Percentiles rank a stretch among this genome's conserved stretches.
phyloP scores from a whole-genome alignment of 2,797 vertebrate genomes.

The Octomys mimax region DNA sequence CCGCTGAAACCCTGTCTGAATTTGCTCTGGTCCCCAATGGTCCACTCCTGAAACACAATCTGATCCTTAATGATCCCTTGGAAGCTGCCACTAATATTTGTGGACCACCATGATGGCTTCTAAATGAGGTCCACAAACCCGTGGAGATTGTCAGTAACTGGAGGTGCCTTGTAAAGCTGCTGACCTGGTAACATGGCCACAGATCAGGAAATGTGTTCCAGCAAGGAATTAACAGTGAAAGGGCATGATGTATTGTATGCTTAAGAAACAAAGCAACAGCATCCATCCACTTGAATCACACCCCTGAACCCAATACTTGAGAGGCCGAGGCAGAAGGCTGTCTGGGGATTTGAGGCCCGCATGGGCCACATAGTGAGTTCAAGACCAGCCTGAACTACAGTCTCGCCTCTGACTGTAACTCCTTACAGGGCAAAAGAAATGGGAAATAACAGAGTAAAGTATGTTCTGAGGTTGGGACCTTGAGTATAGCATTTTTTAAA shows the following conservation, averaged over 20 bases:
- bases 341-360: not conserved
- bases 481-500: conserved; percentile 9
- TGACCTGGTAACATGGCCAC: not conserved
- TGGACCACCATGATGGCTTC: conserved; percentile 43
- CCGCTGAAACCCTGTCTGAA: conserved; percentile 70
- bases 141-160: not conserved
- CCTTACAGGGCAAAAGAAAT: not conserved
- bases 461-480: conserved; percentile 9
- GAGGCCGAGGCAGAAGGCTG: not conserved
- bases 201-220: not conserved
- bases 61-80: conserved; percentile 54
- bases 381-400: not conserved
- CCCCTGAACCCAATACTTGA: not conserved
- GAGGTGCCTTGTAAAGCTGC: not conserved
- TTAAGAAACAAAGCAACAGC: not conserved
- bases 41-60: conserved; percentile 55
- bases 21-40: conserved; percentile 53
- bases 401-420: not conserved
- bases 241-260: not conserved
- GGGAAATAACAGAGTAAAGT: not conserved
- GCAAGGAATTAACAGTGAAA: conserved; percentile 3
- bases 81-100: conserved; percentile 70
- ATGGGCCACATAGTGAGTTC: not conserved
- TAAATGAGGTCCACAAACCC: conserved; percentile 25
- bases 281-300: not conserved